Evolutionary conservation across 2,797 vertebrate genomes (phyloP).

Genomic region (Enteromius argenteus): DNA sequence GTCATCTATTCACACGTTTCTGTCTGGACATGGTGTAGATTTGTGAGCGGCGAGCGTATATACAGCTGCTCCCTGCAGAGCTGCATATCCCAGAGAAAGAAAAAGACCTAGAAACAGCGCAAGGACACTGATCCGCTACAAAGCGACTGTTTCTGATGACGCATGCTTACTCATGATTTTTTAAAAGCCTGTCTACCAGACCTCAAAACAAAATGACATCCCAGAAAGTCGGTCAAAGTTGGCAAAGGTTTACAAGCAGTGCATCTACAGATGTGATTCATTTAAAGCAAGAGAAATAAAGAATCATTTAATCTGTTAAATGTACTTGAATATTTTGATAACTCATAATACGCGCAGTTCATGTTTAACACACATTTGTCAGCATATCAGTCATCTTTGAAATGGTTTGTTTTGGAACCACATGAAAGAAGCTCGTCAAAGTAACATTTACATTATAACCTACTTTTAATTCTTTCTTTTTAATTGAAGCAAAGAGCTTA

Average conservation of each 20-base stretch:
- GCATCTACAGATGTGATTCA: not conserved
- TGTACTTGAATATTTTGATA: not conserved
- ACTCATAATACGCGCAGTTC: not conserved
- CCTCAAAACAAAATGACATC: slow-evolving; percentile 9
- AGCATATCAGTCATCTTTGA: not conserved
- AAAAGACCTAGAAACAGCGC: not conserved
- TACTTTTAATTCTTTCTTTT: not conserved
- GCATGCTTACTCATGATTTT: slow-evolving; percentile 21
- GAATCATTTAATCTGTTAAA: not conserved
- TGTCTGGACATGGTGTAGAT: slow-evolving; percentile 29
- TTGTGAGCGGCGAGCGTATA: slow-evolving; percentile 11
- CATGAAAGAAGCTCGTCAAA: not conserved
- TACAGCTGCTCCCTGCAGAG: slow-evolving; percentile 31
- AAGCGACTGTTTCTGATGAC: slow-evolving; percentile 20
- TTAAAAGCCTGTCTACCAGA: slow-evolving; percentile 9
- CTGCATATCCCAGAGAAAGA: not conserved
- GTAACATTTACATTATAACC: not conserved
- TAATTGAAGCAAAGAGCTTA: slow-evolving; percentile 12
- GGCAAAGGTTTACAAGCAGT: not conserved
- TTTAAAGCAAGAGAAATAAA: not conserved
- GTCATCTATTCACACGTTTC: slow-evolving; percentile 8
- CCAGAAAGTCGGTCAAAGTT: not conserved
- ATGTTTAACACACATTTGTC: slow-evolving; percentile 3
- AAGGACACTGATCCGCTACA: not conserved
- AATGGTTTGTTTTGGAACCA: not conserved